phyloP scores from a whole-genome alignment of 2,888 invertebrate species.

The Sarcophaga carnaria region DNA sequence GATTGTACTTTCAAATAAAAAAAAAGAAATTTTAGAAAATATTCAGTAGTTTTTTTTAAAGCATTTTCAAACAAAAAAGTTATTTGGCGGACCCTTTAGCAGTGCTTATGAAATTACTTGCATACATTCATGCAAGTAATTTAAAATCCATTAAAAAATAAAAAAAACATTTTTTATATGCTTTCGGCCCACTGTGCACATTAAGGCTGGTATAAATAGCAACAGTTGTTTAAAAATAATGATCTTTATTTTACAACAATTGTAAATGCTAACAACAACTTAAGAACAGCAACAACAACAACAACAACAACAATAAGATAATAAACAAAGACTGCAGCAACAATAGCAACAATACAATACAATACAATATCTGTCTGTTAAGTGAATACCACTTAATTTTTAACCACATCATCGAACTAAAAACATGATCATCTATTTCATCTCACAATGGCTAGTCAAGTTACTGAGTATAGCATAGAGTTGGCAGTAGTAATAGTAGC shows the following conservation, averaged over 20 bases:
- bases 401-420: slow-evolving; percentile 23
- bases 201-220: slow-evolving; percentile 25
- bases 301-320: background rate
- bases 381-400: slow-evolving; percentile 68
- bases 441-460: slow-evolving; percentile 1
- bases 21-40: too few species aligned
- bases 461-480: background rate
- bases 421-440: slow-evolving; percentile 47
- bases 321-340: slow-evolving; percentile 12
- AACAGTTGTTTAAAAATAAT: slow-evolving; percentile 52
- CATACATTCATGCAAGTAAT: too few species aligned
- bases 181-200: slow-evolving; percentile 3
- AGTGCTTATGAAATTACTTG: too few species aligned
- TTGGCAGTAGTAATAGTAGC: background rate
- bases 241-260: slow-evolving; percentile 46
- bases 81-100: too few species aligned
- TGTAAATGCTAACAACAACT: slow-evolving; percentile 36
- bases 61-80: too few species aligned
- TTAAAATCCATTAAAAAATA: background rate
- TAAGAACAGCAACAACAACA: slow-evolving; percentile 30
- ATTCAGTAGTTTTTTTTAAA: too few species aligned
- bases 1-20: too few species aligned
- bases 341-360: background rate
- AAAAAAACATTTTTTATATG: background rate
- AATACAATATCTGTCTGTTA: slow-evolving; percentile 38